Evolutionary conservation across 35 echinoderm and acorn worm genomes (phyloP), one percentile per base, ranked within the genome.

Genomic region (Holothuria glaberrima): DNA sequence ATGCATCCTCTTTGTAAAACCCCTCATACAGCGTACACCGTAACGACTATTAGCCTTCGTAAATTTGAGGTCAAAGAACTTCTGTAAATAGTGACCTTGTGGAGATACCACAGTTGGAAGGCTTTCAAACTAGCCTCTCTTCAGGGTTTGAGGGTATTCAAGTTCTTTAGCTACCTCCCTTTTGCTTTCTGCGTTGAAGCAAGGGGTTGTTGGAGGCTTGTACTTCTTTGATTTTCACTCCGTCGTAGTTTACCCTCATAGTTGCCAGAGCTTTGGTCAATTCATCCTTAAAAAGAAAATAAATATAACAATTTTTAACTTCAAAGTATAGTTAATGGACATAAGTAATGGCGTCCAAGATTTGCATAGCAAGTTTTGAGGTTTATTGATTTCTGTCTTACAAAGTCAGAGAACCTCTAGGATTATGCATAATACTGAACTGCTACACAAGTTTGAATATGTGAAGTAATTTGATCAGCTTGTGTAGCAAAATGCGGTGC

Each of bases 221-320:
- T 4, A 99, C 89, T 9, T 95, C 94, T 86, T 99, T 99, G 52
- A 99, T 99, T 44, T 80, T 82, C 29, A 94, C 64, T 58, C 89
- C 81, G 69, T 99, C 97, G 31, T 95, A 93, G 90, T 95, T 91
- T 0, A 99, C 97, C 73, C 97, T 60, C 97, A 99, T 99, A 38
- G 93, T 99, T 14, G 97, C 93, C 5, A 99, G 85, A 12, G 97
- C 97, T 57, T 95, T 99, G 5, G 93, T 95, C 97, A 99, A 91
- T 77, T 99, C 97, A 91, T 99, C 97, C 97, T 99, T n/a, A 56
- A 10, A 45, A 59, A 41, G 52, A 6, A 68, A 58, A 32, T 31
- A 82, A 87, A 74, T 33, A 54, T 17, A 54, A 46, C 12, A 54
- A 54, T 54, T 17, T 14, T 9, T 54, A 9, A 12, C 50, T 54